A percentile compares a stretch with the other conserved stretches of the same genome.
phyloP scores from a whole-genome alignment of 2,888 invertebrate genomes.

The Leptothorax acervorum region DNA sequence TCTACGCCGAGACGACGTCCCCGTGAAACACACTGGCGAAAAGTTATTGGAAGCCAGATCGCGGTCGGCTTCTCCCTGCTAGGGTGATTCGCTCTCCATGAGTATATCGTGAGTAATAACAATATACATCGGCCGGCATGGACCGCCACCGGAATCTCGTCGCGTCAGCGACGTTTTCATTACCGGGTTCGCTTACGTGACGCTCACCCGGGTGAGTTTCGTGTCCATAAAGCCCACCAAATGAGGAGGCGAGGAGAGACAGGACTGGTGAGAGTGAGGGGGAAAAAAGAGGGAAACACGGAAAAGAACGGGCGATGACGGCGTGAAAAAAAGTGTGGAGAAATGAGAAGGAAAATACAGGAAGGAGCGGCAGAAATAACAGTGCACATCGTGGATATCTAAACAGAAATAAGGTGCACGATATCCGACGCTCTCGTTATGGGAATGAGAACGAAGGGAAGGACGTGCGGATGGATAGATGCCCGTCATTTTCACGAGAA shows the following conservation, averaged over 20 bases:
- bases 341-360: conserved; percentile 37
- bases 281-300: neutral
- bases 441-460: conserved; percentile 26
- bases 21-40: conserved; percentile 21
- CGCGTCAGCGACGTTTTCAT: conserved; percentile 55
- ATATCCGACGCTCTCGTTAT: conserved; percentile 43
- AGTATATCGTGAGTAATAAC: conserved; percentile 39
- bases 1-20: neutral
- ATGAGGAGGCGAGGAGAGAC: conserved; percentile 11
- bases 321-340: conserved; percentile 21
- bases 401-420: conserved; percentile 48
- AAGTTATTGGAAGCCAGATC: conserved; percentile 38
- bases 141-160: conserved; percentile 38
- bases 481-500: conserved; percentile 45
- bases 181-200: conserved; percentile 45
- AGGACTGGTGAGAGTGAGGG: neutral
- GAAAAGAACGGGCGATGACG: conserved; percentile 32
- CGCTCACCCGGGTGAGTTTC: conserved; percentile 37
- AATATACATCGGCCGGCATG: conserved; percentile 41
- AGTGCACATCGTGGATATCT: conserved; percentile 25
- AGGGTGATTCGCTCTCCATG: conserved; percentile 30
- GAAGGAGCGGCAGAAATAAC: conserved; percentile 42
- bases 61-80: conserved; percentile 30
- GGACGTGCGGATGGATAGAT: conserved; percentile 42
- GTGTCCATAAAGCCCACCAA: conserved; percentile 38